phyloP scores from a whole-genome alignment of 2,113 vertebrate species.

The Cyanistes caeruleus region DNA sequence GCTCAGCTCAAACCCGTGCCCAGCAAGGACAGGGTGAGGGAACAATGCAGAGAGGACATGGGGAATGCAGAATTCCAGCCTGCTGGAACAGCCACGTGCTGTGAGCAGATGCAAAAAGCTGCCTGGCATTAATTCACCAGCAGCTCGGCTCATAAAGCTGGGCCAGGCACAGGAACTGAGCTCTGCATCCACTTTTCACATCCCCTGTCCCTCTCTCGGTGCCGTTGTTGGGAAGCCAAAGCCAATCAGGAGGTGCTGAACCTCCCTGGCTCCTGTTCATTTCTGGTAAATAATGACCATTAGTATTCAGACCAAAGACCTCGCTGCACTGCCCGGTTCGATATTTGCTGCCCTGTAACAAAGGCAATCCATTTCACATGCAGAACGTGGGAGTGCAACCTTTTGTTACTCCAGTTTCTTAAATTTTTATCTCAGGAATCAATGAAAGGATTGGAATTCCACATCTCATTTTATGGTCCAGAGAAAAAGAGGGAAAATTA shows the following conservation, averaged over 20 bases:
- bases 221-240: slow-evolving; percentile 36
- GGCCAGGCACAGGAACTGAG: neutral
- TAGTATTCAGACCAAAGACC: slow-evolving; percentile 66
- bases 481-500: slow-evolving; percentile 19
- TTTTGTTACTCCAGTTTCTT: slow-evolving; percentile 66
- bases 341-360: slow-evolving; percentile 61
- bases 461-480: slow-evolving; percentile 41
- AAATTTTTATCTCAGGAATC: slow-evolving; percentile 70
- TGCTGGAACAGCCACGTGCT: accelerated
- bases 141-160: neutral
- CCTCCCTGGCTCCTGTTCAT: neutral
- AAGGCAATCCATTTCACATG: slow-evolving; percentile 59
- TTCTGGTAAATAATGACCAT: slow-evolving; percentile 50
- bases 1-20: neutral
- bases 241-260: neutral
- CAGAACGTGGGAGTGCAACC: slow-evolving; percentile 16
- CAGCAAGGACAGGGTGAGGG: neutral
- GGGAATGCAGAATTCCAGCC: neutral
- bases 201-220: neutral
- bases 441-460: slow-evolving; percentile 62
- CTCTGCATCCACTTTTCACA: neutral
- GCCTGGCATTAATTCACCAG: neutral
- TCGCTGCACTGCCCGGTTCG: slow-evolving; percentile 28
- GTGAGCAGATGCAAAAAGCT: neutral
- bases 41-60: accelerated